phyloP scores from a whole-genome alignment of 2,113 vertebrate genomes.

The Callipepla californica region DNA sequence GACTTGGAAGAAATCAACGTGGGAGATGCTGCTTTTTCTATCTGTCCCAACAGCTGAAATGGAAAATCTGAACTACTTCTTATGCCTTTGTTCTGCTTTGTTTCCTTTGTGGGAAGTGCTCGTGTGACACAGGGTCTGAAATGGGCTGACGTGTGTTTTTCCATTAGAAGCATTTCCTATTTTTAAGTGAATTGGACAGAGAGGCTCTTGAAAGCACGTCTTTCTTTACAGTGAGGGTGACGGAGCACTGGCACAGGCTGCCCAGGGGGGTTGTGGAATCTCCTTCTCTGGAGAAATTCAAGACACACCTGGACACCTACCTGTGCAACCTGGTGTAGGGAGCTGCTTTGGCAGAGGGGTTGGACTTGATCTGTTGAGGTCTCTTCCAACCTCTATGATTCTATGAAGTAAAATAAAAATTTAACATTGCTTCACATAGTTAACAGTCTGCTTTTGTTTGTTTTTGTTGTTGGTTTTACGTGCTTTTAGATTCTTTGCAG shows the following conservation, averaged over 20 bases:
- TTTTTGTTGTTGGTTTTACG: rapidly evolving
- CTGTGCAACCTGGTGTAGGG: too few relatives aligned
- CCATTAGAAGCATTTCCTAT: not conserved
- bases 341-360: too few relatives aligned
- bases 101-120: not conserved
- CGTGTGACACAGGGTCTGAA: rapidly evolving
- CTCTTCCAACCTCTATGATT: too few relatives aligned
- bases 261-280: too few relatives aligned
- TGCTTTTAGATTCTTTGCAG: not conserved
- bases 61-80: not conserved
- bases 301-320: too few relatives aligned
- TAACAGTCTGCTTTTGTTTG: not conserved
- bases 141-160: not conserved
- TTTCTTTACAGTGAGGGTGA: too few relatives aligned
- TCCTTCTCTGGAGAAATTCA: too few relatives aligned
- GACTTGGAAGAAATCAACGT: not conserved
- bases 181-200: not conserved
- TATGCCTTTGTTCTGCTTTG: not conserved
- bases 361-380: too few relatives aligned
- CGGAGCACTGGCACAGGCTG: too few relatives aligned
- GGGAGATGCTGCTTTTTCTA: not conserved
- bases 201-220: not conserved
- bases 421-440: not conserved
- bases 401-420: not conserved
- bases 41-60: not conserved